Percentiles rank a stretch among this genome's conserved stretches.
phyloP scores from a whole-genome alignment of 1,140 invertebrate species.

The Oppia nitens region DNA sequence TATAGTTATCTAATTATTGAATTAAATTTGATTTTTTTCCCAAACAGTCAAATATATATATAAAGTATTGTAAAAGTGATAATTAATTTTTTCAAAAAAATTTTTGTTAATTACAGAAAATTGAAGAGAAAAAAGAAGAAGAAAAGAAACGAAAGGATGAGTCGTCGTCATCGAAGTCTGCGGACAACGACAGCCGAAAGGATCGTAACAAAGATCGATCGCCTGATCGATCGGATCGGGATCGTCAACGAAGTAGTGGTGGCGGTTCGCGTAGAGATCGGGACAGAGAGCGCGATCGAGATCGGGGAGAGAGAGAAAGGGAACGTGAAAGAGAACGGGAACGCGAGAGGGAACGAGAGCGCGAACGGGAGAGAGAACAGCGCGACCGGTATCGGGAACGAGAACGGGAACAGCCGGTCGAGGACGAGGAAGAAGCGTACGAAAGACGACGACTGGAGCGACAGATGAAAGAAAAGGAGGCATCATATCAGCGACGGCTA shows the following conservation, averaged over 20 bases:
- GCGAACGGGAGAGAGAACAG: conserved; percentile 15
- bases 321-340: conserved; percentile 19
- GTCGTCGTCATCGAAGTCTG: conserved; percentile 21
- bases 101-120: conserved; percentile 19
- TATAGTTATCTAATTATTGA: no score
- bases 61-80: no score
- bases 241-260: not conserved
- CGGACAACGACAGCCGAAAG: conserved; percentile 24
- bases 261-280: conserved; percentile 19
- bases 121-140: conserved; percentile 27
- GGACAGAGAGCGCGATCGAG: conserved; percentile 25
- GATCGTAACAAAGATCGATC: not conserved
- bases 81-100: no score
- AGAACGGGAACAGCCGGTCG: conserved; percentile 33
- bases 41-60: no score
- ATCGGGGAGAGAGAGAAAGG: conserved; percentile 25
- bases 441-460: conserved; percentile 78
- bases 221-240: not conserved
- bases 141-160: conserved; percentile 24
- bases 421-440: conserved; percentile 74
- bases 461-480: conserved; percentile 78
- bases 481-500: conserved; percentile 62
- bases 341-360: conserved; percentile 19
- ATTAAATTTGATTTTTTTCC: no score
- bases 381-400: conserved; percentile 16